Conservation (phyloP, 2,888 invertebrate genomes). For the Baronia brevicornis region DNA sequence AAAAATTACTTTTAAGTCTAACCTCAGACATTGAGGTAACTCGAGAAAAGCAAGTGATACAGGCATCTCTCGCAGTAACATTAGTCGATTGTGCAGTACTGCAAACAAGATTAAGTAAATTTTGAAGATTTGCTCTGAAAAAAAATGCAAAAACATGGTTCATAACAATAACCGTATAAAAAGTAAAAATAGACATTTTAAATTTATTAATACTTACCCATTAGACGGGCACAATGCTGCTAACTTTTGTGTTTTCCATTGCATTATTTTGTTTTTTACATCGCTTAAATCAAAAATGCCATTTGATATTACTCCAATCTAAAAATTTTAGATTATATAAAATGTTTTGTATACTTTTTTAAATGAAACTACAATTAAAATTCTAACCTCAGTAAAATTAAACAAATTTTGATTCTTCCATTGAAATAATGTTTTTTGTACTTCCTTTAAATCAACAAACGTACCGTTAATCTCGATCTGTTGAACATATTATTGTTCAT, state of each 20-base stretch:
- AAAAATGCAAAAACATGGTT: slow-evolving; percentile 1
- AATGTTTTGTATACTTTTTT: slow-evolving; percentile 1
- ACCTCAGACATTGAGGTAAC: slow-evolving; percentile 71
- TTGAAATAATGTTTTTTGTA: slow-evolving; percentile 55
- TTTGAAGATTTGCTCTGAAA: slow-evolving; percentile 56
- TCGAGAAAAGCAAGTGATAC: slow-evolving; percentile 78
- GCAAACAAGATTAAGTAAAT: slow-evolving; percentile 77
- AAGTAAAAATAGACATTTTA: not conserved
- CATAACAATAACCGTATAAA: not conserved
- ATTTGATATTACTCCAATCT: slow-evolving; percentile 54
- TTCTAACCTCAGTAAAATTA: slow-evolving; percentile 62
- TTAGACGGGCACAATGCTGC: slow-evolving; percentile 58
- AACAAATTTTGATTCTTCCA: slow-evolving; percentile 56
- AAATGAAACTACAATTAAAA: not conserved
- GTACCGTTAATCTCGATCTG: slow-evolving; percentile 55
- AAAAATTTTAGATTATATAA: slow-evolving; percentile 17
- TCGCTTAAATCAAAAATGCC: slow-evolving; percentile 63
- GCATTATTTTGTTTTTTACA: slow-evolving; percentile 65
- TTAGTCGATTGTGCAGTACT: slow-evolving; percentile 79
- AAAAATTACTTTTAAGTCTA: slow-evolving; percentile 9
- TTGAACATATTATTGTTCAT: slow-evolving; percentile 22
- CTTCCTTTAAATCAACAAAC: slow-evolving; percentile 53
- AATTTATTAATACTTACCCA: slow-evolving; percentile 36
- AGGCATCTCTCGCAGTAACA: slow-evolving; percentile 74
- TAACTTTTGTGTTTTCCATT: slow-evolving; percentile 69